Percentiles rank a stretch among this genome's conserved stretches.
Evolutionary conservation across 2,888 invertebrate species (phyloP).

Genomic region (Philopedon plagiatum): DNA sequence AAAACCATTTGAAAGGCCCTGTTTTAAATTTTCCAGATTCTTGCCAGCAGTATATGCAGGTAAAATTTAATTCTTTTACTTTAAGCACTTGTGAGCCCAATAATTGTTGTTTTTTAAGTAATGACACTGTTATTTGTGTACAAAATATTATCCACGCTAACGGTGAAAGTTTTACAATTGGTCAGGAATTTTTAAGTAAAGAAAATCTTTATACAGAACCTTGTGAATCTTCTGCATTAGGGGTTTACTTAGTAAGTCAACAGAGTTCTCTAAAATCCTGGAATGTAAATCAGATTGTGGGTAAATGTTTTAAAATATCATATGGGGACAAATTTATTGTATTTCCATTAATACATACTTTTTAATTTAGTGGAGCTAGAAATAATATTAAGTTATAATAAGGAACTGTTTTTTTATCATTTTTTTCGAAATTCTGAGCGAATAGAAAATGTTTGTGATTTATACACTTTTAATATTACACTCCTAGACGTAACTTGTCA

Average conservation of each 20-base stretch:
- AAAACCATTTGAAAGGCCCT: neutral
- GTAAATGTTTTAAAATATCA: conserved; percentile 27
- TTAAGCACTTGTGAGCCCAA: conserved; percentile 21
- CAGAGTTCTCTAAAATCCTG: conserved; percentile 10
- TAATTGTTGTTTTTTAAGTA: conserved; percentile 32
- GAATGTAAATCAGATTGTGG: conserved; percentile 18
- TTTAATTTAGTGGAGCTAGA: neutral
- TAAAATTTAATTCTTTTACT: conserved; percentile 19
- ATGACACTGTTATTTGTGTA: conserved; percentile 25
- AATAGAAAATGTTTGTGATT: no score
- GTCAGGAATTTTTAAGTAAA: conserved; percentile 6
- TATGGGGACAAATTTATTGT: conserved; percentile 26
- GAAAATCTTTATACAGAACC: conserved; percentile 35
- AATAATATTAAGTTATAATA: no score
- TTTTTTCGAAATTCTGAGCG: no score
- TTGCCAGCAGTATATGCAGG: neutral
- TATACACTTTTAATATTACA: no score
- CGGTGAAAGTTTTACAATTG: conserved; percentile 24
- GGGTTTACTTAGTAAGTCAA: conserved; percentile 22
- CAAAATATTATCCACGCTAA: conserved; percentile 49
- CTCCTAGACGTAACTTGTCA: no score
- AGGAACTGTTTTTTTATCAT: neutral
- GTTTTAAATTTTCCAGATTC: neutral
- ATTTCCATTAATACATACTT: conserved; percentile 16
- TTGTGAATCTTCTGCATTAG: conserved; percentile 37